Evolutionary conservation across 92 coral and sea anemone genomes (phyloP).

Genomic region (Paragorgia papillata): DNA sequence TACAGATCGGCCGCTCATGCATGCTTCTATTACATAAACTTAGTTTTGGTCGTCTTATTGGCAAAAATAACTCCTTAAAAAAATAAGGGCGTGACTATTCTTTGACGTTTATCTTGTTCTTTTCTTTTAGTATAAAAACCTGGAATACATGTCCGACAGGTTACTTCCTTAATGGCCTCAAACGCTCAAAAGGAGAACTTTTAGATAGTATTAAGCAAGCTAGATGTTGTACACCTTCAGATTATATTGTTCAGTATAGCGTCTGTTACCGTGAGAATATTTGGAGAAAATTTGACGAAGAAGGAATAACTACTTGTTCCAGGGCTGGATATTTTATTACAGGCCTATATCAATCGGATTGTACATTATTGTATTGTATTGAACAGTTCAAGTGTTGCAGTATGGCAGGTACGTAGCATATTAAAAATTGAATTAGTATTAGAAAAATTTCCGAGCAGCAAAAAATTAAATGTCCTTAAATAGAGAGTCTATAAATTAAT

Average conservation of each 20-base stretch:
- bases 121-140: background rate
- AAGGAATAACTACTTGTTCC: background rate
- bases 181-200: background rate
- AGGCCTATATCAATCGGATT: background rate
- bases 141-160: conserved; percentile 6
- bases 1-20: too few relatives aligned
- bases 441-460: too few relatives aligned
- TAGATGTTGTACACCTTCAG: background rate
- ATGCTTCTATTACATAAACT: too few relatives aligned
- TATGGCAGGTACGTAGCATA: too few relatives aligned
- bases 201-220: background rate
- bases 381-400: conserved; percentile 21
- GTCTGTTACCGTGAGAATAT: background rate
- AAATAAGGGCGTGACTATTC: too few relatives aligned
- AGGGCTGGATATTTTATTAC: conserved; percentile 15
- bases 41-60: too few relatives aligned
- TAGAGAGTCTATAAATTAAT: too few relatives aligned
- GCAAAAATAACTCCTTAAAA: too few relatives aligned
- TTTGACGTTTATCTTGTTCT: too few relatives aligned
- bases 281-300: background rate
- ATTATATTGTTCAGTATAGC: background rate
- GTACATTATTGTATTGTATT: background rate
- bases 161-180: background rate
- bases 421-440: too few relatives aligned
- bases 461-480: too few relatives aligned